Base-by-base conservation (phyloP, 2,888 invertebrate species). In the Apamea monoglypha region DNA sequence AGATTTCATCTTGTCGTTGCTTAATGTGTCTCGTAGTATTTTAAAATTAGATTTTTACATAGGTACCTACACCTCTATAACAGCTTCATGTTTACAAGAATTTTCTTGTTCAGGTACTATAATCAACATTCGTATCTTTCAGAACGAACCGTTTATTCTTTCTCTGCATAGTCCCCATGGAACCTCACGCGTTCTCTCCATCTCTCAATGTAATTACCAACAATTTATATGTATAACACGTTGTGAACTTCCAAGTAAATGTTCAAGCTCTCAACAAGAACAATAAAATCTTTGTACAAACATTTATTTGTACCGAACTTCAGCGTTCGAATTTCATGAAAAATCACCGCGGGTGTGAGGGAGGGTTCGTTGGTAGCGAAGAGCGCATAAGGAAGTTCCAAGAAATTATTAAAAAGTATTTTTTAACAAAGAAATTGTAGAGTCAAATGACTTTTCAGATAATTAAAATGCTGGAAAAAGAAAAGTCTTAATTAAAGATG, bases 241-340 rank as follows among this genome's bases (percentile, higher is more conserved):
- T 72, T 76, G 25, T 32, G 61, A 71, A 82, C 56, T n/a, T 85
- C 47, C 53, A 79, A 59, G 74, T 29, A 77, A 88, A 79, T 81
- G 77, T 70, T 68, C 66, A 68, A 81, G 78, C 78, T 82, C 85
- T 89, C 81, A 82, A 83, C 81, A 82, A 88, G 78, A 88, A 82
- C 67, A 83, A 83, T 84, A 81, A 75, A 66, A 83, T 86, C 53
- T 80, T 86, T 75, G 75, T 78, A 72, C 73, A 82, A 80, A 78
- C 84, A 75, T 89, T 82, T 78, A 73, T 84, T 82, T 80, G 75
- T 74, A 53, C 76, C 36, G 21, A 83, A 80, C 69, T 76, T 79
- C n/a, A 21, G 36, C 73, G 67, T 72, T 76, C 36, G 50, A 66
- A 66, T 78, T 78, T 50, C 29, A 56, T 74, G 77, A 80, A 76